Evolutionary conservation across 2,888 invertebrate genomes (phyloP).

Genomic region (Tetragonula carbonaria): DNA sequence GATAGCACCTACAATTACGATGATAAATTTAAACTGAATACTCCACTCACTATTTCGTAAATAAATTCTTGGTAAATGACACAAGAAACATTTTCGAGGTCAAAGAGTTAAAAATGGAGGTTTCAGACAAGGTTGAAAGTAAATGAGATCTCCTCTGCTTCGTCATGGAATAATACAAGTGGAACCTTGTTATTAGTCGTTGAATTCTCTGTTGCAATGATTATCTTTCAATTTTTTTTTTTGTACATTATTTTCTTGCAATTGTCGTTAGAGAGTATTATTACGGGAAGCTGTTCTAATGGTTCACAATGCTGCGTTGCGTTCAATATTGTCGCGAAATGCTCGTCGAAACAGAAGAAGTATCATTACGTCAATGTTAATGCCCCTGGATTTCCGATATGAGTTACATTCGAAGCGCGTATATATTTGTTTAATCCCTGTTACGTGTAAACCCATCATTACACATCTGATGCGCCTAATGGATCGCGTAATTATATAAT

Average conservation of each 20-base stretch:
- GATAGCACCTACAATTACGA: too few relatives aligned
- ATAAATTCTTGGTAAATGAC: too few relatives aligned
- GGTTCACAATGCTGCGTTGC: background rate
- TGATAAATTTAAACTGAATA: too few relatives aligned
- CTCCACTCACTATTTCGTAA: too few relatives aligned
- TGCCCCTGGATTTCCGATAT: slow-evolving; percentile 32
- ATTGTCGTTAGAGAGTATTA: too few relatives aligned
- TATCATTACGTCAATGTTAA: slow-evolving; percentile 33
- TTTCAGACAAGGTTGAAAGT: too few relatives aligned
- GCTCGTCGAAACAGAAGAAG: background rate
- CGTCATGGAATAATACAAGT: background rate
- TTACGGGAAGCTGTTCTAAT: too few relatives aligned
- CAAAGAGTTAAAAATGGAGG: too few relatives aligned
- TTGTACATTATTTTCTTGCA: too few relatives aligned
- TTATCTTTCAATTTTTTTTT: too few relatives aligned
- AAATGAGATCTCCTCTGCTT: background rate
- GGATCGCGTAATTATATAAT: slow-evolving; percentile 47
- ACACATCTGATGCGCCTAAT: slow-evolving; percentile 21
- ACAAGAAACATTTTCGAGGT: too few relatives aligned
- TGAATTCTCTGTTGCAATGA: background rate
- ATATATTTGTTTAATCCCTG: slow-evolving; percentile 53
- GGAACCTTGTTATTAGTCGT: background rate
- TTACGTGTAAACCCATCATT: slow-evolving; percentile 38
- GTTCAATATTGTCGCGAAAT: background rate
- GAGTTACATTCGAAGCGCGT: slow-evolving; percentile 36